These are phyloP conservation scores for Palaemon carinicauda DNA, from an alignment of 1,140 invertebrate genomes.

Conservation along the genomic window DNA sequence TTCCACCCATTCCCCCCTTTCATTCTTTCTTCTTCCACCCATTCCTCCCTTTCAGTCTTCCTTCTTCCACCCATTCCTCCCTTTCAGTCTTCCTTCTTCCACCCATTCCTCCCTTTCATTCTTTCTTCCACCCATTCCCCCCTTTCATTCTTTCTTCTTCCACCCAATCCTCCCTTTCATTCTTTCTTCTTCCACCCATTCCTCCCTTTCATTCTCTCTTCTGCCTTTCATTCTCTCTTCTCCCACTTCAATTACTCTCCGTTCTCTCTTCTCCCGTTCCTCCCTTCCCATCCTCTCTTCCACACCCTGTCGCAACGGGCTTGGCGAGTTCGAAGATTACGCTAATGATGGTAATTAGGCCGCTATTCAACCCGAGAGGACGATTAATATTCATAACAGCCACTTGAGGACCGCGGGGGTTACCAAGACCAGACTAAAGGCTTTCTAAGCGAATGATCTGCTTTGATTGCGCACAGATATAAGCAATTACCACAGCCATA, in stretches of 20 bases:
- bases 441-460: neutral
- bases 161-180: neutral
- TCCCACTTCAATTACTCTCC: neutral
- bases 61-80: too few species aligned
- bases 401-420: constrained; percentile 11
- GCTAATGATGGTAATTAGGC: constrained; percentile 45
- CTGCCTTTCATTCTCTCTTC: too few species aligned
- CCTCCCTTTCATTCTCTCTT: neutral
- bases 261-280: neutral
- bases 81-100: too few species aligned
- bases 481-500: neutral
- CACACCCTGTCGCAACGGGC: neutral
- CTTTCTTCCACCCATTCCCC: neutral
- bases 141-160: neutral
- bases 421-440: neutral
- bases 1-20: too few species aligned
- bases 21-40: too few species aligned
- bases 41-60: neutral
- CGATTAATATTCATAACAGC: constrained; percentile 41
- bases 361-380: constrained; percentile 26
- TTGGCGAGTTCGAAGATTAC: constrained; percentile 31
- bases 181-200: neutral
- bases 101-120: neutral
- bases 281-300: neutral
- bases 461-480: neutral